phyloP scores from a whole-genome alignment of 2,113 vertebrate genomes.

The Trichechus manatus region DNA sequence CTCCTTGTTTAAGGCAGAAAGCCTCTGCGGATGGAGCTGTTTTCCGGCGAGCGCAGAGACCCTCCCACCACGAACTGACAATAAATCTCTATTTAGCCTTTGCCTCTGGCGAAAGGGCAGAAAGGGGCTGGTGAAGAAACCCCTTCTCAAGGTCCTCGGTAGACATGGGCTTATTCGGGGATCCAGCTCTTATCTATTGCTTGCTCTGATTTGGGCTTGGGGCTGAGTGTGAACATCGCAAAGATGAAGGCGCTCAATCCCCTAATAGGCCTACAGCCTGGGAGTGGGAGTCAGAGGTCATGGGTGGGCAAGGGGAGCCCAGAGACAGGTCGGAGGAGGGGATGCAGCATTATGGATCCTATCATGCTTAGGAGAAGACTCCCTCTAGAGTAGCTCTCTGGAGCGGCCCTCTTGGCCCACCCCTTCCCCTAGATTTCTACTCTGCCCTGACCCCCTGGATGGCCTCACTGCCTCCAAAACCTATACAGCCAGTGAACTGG shows the following conservation, averaged over 20 bases:
- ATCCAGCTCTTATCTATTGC: background rate
- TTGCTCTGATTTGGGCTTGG: background rate
- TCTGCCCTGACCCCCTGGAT: background rate
- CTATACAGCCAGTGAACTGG: background rate
- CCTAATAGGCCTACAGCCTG: background rate
- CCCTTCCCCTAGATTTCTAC: background rate
- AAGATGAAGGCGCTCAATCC: background rate
- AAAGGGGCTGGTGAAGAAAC: background rate
- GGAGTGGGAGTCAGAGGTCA: background rate
- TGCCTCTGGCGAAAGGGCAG: background rate
- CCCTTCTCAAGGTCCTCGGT: no score
- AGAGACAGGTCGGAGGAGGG: background rate
- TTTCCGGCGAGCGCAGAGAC: background rate
- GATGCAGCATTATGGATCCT: background rate
- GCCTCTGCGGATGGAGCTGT: rapidly evolving
- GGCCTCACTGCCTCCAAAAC: background rate
- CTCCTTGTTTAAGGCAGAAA: conserved; percentile 68
- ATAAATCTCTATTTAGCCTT: conserved; percentile 6
- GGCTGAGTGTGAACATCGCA: rapidly evolving
- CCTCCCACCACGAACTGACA: background rate
- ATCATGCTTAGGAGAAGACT: background rate
- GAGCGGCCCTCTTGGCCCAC: background rate
- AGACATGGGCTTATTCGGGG: rapidly evolving
- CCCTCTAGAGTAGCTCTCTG: background rate
- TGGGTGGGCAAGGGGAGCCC: background rate